A percentile compares a stretch with the other conserved stretches of the same genome.
These are phyloP conservation scores for Eleginops maclovinus DNA, from an alignment of 2,113 vertebrate genomes.

Conservation along the genomic window DNA sequence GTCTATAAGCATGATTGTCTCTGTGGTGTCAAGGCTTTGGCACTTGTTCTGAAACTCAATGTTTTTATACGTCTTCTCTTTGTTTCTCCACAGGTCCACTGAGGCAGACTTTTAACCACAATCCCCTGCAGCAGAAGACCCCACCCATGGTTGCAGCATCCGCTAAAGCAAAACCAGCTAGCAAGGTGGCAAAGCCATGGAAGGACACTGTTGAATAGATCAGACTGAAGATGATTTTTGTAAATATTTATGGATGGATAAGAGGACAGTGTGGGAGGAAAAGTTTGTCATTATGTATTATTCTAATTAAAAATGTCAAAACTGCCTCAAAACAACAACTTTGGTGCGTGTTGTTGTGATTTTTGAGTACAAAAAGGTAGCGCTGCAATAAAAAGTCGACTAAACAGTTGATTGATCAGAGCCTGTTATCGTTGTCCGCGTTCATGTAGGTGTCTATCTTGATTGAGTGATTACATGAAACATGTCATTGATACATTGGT, in stretches of 20 bases:
- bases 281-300: conserved; percentile 44
- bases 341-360: too few species aligned
- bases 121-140: conserved; percentile 84
- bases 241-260: conserved; percentile 77
- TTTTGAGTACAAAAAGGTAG: too few species aligned
- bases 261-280: background rate
- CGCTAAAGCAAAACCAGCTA: background rate
- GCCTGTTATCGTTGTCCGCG: too few species aligned
- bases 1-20: background rate
- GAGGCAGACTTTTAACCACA: conserved; percentile 90
- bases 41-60: background rate
- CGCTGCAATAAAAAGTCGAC: too few species aligned
- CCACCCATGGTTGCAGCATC: conserved; percentile 50
- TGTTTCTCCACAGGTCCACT: conserved; percentile 83
- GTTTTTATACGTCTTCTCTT: background rate
- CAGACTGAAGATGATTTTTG: conserved; percentile 33
- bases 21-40: background rate
- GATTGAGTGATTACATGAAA: too few species aligned
- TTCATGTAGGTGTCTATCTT: too few species aligned
- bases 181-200: conserved; percentile 74
- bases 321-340: conserved; percentile 26
- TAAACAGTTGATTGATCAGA: too few species aligned
- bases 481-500: too few species aligned
- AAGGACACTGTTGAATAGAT: too few species aligned
- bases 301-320: conserved; percentile 66